Percentiles rank a stretch among this genome's conserved stretches.
phyloP scores from a whole-genome alignment of 1,140 invertebrate species.

The Euwallacea similis region DNA sequence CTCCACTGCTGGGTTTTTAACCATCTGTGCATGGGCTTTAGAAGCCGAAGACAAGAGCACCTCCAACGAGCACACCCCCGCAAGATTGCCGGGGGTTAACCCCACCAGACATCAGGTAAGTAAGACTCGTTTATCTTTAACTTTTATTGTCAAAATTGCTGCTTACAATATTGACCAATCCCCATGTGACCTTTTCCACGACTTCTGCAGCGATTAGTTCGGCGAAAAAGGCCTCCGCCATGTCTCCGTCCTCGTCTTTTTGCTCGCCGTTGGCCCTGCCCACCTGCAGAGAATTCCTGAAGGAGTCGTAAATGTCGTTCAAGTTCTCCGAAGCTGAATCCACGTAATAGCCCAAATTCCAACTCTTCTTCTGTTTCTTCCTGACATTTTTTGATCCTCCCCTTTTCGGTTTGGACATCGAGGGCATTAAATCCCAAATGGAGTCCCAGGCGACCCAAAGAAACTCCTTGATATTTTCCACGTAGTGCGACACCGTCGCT shows the following conservation, averaged over 20 bases:
- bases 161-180: conserved; percentile 9
- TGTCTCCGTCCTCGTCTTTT: neutral
- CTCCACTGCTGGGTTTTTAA: conserved; percentile 78
- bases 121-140: neutral
- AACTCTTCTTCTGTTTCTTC: conserved; percentile 16
- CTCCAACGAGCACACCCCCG: conserved; percentile 72
- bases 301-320: conserved; percentile 15
- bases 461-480: conserved; percentile 3
- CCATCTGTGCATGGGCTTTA: conserved; percentile 78
- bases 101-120: conserved; percentile 43
- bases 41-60: conserved; percentile 72
- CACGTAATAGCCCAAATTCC: conserved; percentile 4
- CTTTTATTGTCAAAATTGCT: conserved; percentile 1
- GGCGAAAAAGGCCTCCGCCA: conserved; percentile 2
- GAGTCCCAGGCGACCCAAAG: conserved; percentile 17
- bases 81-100: conserved; percentile 54
- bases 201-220: conserved; percentile 18
- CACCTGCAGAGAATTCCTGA: conserved; percentile 6
- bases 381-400: neutral
- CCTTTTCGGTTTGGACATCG: neutral
- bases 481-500: neutral
- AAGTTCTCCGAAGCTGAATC: conserved; percentile 19
- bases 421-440: conserved; percentile 11
- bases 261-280: neutral
- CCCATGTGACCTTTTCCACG: conserved; percentile 1